Evolutionary conservation across 2,888 invertebrate species (phyloP), one percentile per base, ranked within the genome.

Genomic region (Agonopterix arenella): DNA sequence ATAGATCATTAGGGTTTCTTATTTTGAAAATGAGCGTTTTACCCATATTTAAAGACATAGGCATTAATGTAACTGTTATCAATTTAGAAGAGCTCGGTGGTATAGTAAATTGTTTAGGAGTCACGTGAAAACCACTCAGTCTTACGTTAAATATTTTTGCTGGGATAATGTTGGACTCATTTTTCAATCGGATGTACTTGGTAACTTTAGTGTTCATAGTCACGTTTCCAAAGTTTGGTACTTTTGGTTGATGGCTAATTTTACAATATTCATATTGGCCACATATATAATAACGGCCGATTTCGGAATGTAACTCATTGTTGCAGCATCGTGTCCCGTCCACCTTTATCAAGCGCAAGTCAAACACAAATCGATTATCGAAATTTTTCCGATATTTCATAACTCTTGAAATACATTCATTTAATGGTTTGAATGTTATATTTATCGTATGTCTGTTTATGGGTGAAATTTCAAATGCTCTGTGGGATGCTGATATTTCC

Each of bases 261-360:
- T 73, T 67, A 36, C 90, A 81, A 45, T 76, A 70, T 72, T 92
- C 91, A 51, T 83, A 89, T 64, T 90, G 83, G 0, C 92, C 92
- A 60, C 91, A 86, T 13, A 93, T 73, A 53, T 91, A 91, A 50
- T 91, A 82, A 48, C 90, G 77, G 1, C 90, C 84, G 43, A 84
- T 73, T 77, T 90, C 89, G 11, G 82, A 73, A 60, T 89, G 86
- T 36, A 61, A 56, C 58, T 86, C 86, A 54, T 75, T 64, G 49
- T 71, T 57, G 55, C 88, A 88, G 58, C 85, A 88, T n/a, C 69
- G 68, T 46, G 55, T 57, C 40, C 76, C 82, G 52, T 84, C 74
- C 2, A 79, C 72, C 64, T 76, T 73, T 56, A 88, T 83, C 45
- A 89, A 62, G 10, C 84, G 77, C 41, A 89, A 64, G 53, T 84